These are phyloP conservation scores for Zoanthus sociatus DNA, from an alignment of 92 coral and sea anemone genomes.

Conservation along the genomic window DNA sequence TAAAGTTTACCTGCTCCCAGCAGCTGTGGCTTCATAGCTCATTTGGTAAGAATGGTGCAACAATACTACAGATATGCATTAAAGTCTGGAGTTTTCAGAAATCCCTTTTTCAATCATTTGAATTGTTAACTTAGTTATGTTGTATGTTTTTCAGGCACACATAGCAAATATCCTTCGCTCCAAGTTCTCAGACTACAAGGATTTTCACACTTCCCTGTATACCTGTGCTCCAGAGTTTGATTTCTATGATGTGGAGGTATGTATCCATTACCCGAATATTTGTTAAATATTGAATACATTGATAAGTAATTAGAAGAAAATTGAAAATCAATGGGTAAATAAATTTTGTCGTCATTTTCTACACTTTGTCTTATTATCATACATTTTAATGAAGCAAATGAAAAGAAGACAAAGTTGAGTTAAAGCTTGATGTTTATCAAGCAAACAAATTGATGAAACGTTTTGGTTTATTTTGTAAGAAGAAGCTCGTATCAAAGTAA, in stretches of 20 bases:
- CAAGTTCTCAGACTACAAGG: slow-evolving; percentile 89
- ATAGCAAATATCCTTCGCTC: slow-evolving; percentile 92
- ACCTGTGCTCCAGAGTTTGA: slow-evolving; percentile 99
- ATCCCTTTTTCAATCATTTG: neutral
- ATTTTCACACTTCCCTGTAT: slow-evolving; percentile 93
- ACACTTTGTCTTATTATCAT: too few relatives aligned
- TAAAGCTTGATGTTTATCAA: too few relatives aligned
- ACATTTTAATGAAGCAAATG: too few relatives aligned
- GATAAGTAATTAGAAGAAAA: neutral
- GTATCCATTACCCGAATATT: neutral
- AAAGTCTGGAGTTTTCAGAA: neutral
- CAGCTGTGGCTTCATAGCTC: too few relatives aligned
- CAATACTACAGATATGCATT: too few relatives aligned
- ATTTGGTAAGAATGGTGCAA: too few relatives aligned
- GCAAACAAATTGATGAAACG: too few relatives aligned
- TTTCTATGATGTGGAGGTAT: slow-evolving; percentile 89
- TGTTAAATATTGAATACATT: neutral
- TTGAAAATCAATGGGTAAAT: neutral
- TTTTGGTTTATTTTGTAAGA: too few relatives aligned
- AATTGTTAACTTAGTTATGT: neutral
- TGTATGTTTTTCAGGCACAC: slow-evolving; percentile 79
- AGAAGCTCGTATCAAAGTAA: too few relatives aligned
- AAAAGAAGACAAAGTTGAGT: too few relatives aligned
- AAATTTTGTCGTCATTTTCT: too few relatives aligned
- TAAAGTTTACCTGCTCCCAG: too few relatives aligned